Percentiles rank a stretch among this genome's conserved stretches.
Conservation (phyloP, 2,888 invertebrate species). For the Osedax fenrisi region DNA sequence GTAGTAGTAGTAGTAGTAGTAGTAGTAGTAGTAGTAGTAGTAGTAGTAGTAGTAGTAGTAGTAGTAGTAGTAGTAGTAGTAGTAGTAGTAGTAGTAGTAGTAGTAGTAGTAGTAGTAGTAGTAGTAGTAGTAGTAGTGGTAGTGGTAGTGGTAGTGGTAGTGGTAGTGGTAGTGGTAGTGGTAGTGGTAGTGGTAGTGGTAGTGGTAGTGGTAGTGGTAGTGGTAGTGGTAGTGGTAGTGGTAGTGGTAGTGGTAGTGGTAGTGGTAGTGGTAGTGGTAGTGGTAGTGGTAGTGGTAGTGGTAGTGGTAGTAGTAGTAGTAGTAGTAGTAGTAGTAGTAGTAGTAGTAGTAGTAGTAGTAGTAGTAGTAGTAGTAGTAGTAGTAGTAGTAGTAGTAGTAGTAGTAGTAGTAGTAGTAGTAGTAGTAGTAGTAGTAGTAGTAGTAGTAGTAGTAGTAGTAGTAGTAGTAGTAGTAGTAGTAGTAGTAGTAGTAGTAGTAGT, state of each 20-base stretch:
- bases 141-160: not conserved
- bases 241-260: conserved; percentile 1
- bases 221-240: not conserved
- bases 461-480: conserved; percentile 22
- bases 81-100: conserved; percentile 24
- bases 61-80: conserved; percentile 19
- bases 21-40: conserved; percentile 23
- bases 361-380: conserved; percentile 17
- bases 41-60: conserved; percentile 20
- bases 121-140: not conserved
- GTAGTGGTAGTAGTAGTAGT: conserved; percentile 24
- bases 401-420: conserved; percentile 24
- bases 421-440: conserved; percentile 23
- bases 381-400: conserved; percentile 21
- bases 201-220: not conserved
- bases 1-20: conserved; percentile 23
- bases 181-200: conserved; percentile 7
- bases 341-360: conserved; percentile 11
- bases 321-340: conserved; percentile 9
- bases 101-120: conserved; percentile 19
- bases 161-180: not conserved
- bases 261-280: not conserved
- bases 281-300: conserved; percentile 1
- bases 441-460: conserved; percentile 18
- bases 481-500: conserved; percentile 25